Evolutionary conservation across 2,888 invertebrate genomes (phyloP).

Genomic region (Abscondita cerata): DNA sequence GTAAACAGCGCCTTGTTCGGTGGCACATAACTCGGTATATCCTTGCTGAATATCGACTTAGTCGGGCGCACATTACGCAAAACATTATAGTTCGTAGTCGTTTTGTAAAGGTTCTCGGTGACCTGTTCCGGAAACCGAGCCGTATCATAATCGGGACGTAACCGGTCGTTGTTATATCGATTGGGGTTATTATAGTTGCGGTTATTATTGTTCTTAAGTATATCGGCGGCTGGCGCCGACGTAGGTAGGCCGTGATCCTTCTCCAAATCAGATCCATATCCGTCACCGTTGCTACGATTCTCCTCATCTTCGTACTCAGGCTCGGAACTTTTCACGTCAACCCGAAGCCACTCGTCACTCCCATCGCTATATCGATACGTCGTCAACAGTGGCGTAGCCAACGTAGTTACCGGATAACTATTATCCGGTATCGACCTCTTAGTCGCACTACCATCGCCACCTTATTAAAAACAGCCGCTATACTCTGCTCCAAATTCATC

Average conservation of each 20-base stretch:
- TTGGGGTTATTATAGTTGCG: slow-evolving; percentile 78
- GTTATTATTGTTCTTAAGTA: slow-evolving; percentile 78
- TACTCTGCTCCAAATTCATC: slow-evolving; percentile 68
- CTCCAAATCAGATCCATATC: slow-evolving; percentile 74
- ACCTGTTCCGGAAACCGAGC: slow-evolving; percentile 47
- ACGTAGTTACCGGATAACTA: slow-evolving; percentile 68
- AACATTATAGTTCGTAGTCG: slow-evolving; percentile 63
- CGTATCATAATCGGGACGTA: slow-evolving; percentile 52
- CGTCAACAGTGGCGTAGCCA: slow-evolving; percentile 68
- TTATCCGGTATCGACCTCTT: slow-evolving; percentile 72
- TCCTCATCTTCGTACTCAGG: slow-evolving; percentile 44
- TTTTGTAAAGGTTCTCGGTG: slow-evolving; percentile 54
- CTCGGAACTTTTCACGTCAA: slow-evolving; percentile 50
- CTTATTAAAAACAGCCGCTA: slow-evolving; percentile 73
- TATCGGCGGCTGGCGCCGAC: slow-evolving; percentile 79
- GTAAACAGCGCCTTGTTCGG: slow-evolving; percentile 78
- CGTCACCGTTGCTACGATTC: slow-evolving; percentile 46
- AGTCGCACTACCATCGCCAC: slow-evolving; percentile 74
- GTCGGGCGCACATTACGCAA: slow-evolving; percentile 67
- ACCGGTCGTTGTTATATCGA: slow-evolving; percentile 60
- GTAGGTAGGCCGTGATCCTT: slow-evolving; percentile 77
- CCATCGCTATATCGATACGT: slow-evolving; percentile 61
- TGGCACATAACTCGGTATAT: slow-evolving; percentile 83
- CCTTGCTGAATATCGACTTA: slow-evolving; percentile 68
- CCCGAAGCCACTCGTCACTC: slow-evolving; percentile 56